Evolutionary conservation across 2,797 vertebrate species (phyloP).

Genomic region (Darevskia nairensis): DNA sequence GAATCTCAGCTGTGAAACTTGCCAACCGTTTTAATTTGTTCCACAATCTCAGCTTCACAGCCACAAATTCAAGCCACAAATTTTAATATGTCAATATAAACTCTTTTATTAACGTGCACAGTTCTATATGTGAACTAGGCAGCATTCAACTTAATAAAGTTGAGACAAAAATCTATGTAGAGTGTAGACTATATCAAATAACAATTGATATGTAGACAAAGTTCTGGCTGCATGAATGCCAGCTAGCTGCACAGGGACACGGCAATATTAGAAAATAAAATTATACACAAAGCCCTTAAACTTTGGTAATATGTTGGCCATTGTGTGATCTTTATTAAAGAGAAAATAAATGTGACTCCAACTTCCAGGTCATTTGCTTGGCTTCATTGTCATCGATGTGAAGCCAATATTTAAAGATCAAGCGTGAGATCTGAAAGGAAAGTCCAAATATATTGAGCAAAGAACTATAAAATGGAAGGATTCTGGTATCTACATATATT

Average conservation of each 20-base stretch:
- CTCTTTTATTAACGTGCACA: slow-evolving; percentile 15
- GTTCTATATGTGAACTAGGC: slow-evolving; percentile 16
- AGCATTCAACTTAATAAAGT: slow-evolving; percentile 31
- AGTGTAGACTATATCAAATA: slow-evolving; percentile 16
- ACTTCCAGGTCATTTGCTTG: slow-evolving; percentile 9
- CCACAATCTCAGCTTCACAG: slow-evolving; percentile 25
- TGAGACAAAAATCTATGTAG: slow-evolving; percentile 31
- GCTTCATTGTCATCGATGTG: slow-evolving; percentile 2
- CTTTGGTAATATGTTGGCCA: not conserved
- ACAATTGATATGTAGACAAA: slow-evolving; percentile 27
- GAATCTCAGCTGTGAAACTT: not conserved
- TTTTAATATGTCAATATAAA: slow-evolving; percentile 40
- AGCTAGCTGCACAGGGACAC: not conserved
- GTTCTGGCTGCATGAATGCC: not conserved
- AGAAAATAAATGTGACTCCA: slow-evolving; percentile 22
- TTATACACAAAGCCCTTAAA: not conserved
- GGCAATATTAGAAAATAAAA: slow-evolving; percentile 27
- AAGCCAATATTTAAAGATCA: slow-evolving; percentile 46
- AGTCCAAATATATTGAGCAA: not conserved
- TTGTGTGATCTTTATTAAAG: slow-evolving; percentile 42
- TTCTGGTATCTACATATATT: not conserved
- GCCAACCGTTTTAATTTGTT: not conserved
- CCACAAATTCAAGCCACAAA: slow-evolving; percentile 22
- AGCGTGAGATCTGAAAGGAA: slow-evolving; percentile 13
- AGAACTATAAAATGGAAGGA: not conserved